Base-by-base conservation (phyloP, 2,888 invertebrate genomes). In the Lamellibrachia columna region DNA sequence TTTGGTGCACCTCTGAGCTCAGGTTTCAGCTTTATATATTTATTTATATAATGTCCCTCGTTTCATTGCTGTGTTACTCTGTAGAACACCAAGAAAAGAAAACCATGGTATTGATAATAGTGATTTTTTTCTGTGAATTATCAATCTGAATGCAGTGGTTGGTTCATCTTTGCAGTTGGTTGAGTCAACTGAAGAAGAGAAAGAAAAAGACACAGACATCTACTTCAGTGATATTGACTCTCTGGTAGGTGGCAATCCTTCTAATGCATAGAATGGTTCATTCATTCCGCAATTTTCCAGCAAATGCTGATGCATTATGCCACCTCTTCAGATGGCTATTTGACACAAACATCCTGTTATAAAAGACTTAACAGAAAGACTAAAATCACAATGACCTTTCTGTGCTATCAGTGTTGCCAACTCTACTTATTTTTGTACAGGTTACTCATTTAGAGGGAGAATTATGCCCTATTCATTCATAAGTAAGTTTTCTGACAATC, bases 141-240 rank as follows among this genome's bases (percentile, higher is more conserved):
- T 15, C 22, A 15, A 75, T 75, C 3, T 60, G 60, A 60, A 22
- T 15, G 15, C 60, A 60, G 15, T 60, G 1, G 15, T 60, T 93
- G 90, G 92, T 91, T 90, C 75, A 93, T 93, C 40, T 93, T 53
- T 91, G 91, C 55, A 93, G 91, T 40, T 90, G 92, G 92, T 92
- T 93, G 90, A 92, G 91, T 53, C 52, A 22, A 58, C n/a, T 53
- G 40, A 22, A 22, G 75, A 11, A 6, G 91, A 52, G 91, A 91
- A 75, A n/a, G 75, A 75, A n/a, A 75, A 75, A 3, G 75, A 75
- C 15, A 75, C 15, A 4, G 75, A 75, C 75, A 15, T 75, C 75
- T 75, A 75, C 22, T 75, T 75, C 75, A 75, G 22, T 75, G 75
- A 75, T n/a, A 75, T 75, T 22, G 75, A 75, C 75, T 22, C 15